Conservation (phyloP, 2,797 vertebrate genomes). For the Poecilia picta region DNA sequence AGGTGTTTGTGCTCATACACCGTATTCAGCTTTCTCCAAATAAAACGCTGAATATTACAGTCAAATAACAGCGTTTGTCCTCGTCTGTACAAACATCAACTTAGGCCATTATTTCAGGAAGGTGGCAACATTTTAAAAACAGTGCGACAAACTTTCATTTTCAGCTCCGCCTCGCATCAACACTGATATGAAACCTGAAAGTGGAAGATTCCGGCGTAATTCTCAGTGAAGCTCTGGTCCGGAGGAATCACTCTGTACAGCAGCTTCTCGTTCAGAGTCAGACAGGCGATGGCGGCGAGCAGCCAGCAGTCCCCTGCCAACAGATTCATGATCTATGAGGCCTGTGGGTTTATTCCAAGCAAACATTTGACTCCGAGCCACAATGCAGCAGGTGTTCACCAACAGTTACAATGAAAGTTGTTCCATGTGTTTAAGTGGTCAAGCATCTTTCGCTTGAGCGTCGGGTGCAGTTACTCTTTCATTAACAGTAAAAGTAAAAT, state of each 20-base stretch:
- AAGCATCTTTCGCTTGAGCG: not conserved
- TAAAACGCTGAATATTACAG: not conserved
- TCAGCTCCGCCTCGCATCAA: not conserved
- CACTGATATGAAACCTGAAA: slow-evolving; percentile 80
- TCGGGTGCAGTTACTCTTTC: not conserved
- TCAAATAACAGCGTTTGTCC: not conserved
- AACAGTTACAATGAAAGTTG: not conserved
- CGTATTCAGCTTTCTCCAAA: not conserved
- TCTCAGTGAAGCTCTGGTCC: slow-evolving; percentile 87
- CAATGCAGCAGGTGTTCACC: slow-evolving; percentile 12
- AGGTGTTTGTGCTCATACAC: not conserved
- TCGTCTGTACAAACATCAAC: not conserved
- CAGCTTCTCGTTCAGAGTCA: slow-evolving; percentile 88
- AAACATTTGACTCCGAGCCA: slow-evolving; percentile 1
- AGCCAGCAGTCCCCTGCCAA: slow-evolving; percentile 90
- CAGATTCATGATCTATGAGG: slow-evolving; percentile 30
- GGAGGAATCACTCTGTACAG: slow-evolving; percentile 88
- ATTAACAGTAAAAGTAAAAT: not conserved
- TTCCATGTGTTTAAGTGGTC: not conserved
- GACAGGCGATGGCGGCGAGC: slow-evolving; percentile 92
- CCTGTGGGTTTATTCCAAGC: not conserved
- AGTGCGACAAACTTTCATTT: not conserved
- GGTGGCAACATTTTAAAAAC: not conserved
- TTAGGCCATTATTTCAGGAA: no score
- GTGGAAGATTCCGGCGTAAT: slow-evolving; percentile 94